Base-by-base conservation (phyloP, 1,140 invertebrate species). In the Akabosia matsudoensis region DNA sequence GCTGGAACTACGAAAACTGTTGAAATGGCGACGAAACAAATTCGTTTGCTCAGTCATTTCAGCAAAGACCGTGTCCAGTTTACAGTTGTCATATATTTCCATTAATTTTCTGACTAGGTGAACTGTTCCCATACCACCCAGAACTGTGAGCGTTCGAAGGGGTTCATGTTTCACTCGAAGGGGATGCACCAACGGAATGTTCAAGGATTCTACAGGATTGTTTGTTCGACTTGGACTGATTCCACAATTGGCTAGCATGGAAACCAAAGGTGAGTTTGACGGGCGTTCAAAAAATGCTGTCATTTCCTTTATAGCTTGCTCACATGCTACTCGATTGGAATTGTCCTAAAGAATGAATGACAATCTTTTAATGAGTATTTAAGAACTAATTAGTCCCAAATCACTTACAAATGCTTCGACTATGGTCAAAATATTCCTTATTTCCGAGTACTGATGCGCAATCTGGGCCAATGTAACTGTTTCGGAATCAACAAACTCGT, bases 401-500 rank as follows among this genome's bases (percentile, higher is more conserved):
- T 16, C 28, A 28, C 30, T 67, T 30, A 67, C 61, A 67, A 67
- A 67, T 18, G 22, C 45, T 56, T 74, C 7, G 7, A 64, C 56
- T 2, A 28, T 78, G 54, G 73, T 33, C 0, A 78, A 67, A 45
- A 82, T 81, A 37, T 74, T 76, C 45, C 77, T 64, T 33, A 81
- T 80, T 75, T 82, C 81, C 18, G 76, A 64, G 52, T 78, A 81
- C 51, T 82, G 81, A 74, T 79, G 78, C 51, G 78, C 79, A 61
- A 82, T 78, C 74, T 82, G 81, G 37, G 74, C 77, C 22, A 79
- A 51, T 14, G 64, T 74, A 30, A 81, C 75, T 1, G 45, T 28
- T 33, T 78, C 79, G 26, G 75, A 71, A 24, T 78, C 77, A 30
- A 75, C 45, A 0, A 34, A 73, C 28, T 77, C 72, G 10, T 37